Conservation (phyloP, 1,140 invertebrate species). For the Branchinecta lynchi region DNA sequence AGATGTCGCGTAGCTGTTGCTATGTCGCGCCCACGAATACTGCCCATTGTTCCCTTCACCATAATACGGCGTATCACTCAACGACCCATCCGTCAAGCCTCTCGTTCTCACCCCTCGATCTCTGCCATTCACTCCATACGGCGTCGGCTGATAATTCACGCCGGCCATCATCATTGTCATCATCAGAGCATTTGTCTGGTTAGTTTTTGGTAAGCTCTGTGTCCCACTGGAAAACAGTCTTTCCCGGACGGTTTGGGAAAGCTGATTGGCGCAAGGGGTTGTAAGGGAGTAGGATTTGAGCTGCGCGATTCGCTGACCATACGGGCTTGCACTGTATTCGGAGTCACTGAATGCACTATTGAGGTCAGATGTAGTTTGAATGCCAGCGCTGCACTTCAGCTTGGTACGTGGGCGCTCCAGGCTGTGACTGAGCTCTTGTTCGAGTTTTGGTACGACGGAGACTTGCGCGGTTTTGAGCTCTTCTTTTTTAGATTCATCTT, state of each 20-base stretch:
- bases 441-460: conserved; percentile 57
- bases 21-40: conserved; percentile 13
- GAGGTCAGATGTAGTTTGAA: conserved; percentile 67
- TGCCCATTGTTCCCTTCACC: not conserved
- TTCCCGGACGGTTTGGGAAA: conserved; percentile 66
- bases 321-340: conserved; percentile 16
- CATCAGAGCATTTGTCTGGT: conserved; percentile 30
- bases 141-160: conserved; percentile 34
- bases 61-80: conserved; percentile 50
- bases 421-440: conserved; percentile 15
- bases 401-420: conserved; percentile 33
- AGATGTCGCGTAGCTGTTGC: conserved; percentile 12
- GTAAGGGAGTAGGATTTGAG: conserved; percentile 54
- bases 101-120: conserved; percentile 20
- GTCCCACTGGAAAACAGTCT: conserved; percentile 53
- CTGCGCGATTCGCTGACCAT: not conserved
- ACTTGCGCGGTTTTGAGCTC: conserved; percentile 54
- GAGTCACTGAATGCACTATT: conserved; percentile 24
- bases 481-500: conserved; percentile 16
- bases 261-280: conserved; percentile 58
- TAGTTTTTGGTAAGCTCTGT: conserved; percentile 41
- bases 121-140: conserved; percentile 33
- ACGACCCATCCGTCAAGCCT: conserved; percentile 40
- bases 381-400: conserved; percentile 65
- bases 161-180: conserved; percentile 9